A percentile compares a stretch with the other conserved stretches of the same genome.
Conservation (phyloP, 2,888 invertebrate genomes). For the Leucoptera coffeella region DNA sequence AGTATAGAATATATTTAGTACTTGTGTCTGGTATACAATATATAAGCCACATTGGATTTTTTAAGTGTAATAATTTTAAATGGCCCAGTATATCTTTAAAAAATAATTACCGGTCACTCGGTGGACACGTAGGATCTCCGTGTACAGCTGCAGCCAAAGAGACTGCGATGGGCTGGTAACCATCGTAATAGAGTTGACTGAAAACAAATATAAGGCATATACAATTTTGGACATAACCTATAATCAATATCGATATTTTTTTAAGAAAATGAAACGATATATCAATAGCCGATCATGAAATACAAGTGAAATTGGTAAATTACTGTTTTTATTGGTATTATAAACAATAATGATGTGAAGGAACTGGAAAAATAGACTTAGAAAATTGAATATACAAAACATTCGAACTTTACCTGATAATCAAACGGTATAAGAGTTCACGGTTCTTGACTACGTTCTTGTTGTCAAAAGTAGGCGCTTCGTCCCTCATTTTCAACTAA, state of each 20-base stretch:
- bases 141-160: conserved; percentile 78
- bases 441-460: conserved; percentile 82
- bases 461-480: conserved; percentile 49
- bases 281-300: not conserved
- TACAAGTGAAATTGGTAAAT: no score
- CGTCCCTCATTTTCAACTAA: conserved; percentile 27
- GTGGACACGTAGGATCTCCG: conserved; percentile 91
- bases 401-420: conserved; percentile 95
- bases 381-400: no score
- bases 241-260: no score
- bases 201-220: conserved; percentile 6
- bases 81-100: no score
- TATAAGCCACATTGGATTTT: no score
- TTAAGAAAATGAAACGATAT: not conserved
- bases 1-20: no score
- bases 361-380: no score
- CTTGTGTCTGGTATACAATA: no score
- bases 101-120: conserved; percentile 70
- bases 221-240: not conserved
- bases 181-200: conserved; percentile 97
- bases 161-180: conserved; percentile 87
- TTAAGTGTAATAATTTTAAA: no score
- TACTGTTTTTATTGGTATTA: no score
- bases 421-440: conserved; percentile 82
- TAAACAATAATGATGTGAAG: no score